Base-by-base conservation (phyloP, 2,888 invertebrate genomes). In the Timema podura region DNA sequence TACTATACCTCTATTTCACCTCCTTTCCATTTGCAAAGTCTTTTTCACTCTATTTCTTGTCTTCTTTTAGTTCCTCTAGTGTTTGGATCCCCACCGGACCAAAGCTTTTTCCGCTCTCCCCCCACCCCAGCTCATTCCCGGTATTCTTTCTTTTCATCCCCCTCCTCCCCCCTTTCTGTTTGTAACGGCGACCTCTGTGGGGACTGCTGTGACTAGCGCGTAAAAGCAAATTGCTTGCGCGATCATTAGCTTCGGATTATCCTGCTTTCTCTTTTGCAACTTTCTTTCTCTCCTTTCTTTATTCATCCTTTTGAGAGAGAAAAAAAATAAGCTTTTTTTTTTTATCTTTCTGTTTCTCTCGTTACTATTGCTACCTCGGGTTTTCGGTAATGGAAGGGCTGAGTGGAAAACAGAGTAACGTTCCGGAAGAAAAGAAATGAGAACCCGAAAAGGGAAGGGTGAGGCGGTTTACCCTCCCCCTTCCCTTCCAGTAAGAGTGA, bases 241-340 rank as follows among this genome's bases (percentile, higher is more conserved):
- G 70, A 78, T 78, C 78, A 77, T 79, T 79, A 79, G 77, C 77
- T 73, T 16, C 75, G 78, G 77, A 78, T 79, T 79, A 78, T 79
- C 77, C 73, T 15, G 64, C n/a, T n/a, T 59, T 59, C 30, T 44
- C 59, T 66, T 48, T 48, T 47, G 66, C 30, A 48, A 48, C 66
- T 48, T 44, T 30, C 66, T 44, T 16, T 45, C 48, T 13, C 8
- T 64, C 64, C 64, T 45, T 48, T 48, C 61, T 8, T n/a, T n/a
- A n/a, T n/a, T n/a, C n/a, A n/a, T n/a, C n/a, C n/a, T n/a, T n/a
- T n/a, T n/a, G n/a, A n/a, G n/a, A n/a, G n/a, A n/a, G n/a, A n/a
- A n/a, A n/a, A n/a, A n/a, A n/a, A n/a, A n/a, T n/a, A n/a, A n/a
- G n/a, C n/a, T n/a, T n/a, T n/a, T n/a, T n/a, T n/a, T n/a, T 59